Evolutionary conservation across 2,888 invertebrate genomes (phyloP).

Genomic region (Meteorus colon): DNA sequence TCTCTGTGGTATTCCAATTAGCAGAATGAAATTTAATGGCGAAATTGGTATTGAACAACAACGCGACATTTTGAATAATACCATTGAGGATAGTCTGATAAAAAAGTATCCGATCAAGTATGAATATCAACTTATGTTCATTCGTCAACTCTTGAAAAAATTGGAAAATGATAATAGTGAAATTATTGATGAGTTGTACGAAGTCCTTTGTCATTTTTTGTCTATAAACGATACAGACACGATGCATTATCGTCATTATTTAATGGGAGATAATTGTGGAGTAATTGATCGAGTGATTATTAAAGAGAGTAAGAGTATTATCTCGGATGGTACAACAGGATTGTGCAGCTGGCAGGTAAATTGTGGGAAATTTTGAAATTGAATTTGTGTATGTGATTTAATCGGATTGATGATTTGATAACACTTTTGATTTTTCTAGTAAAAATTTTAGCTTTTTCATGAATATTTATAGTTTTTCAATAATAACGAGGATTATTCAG

Average conservation of each 20-base stretch:
- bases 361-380: not conserved
- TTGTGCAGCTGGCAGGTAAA: constrained; percentile 85
- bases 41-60: constrained; percentile 71
- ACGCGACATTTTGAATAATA: constrained; percentile 76
- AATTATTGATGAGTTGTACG: constrained; percentile 81
- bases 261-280: constrained; percentile 69
- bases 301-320: constrained; percentile 82
- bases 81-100: constrained; percentile 76
- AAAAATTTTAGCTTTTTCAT: too few species aligned
- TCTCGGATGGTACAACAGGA: constrained; percentile 87
- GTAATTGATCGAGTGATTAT: constrained; percentile 75
- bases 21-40: constrained; percentile 54
- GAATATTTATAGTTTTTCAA: too few species aligned
- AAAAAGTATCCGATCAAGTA: constrained; percentile 78
- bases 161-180: constrained; percentile 76
- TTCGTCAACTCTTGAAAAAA: constrained; percentile 78
- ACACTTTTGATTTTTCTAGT: too few species aligned
- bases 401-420: too few species aligned
- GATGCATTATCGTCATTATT: constrained; percentile 80
- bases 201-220: constrained; percentile 76
- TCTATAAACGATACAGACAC: constrained; percentile 64
- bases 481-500: too few species aligned
- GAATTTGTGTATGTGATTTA: too few species aligned
- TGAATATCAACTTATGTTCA: constrained; percentile 79
- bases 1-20: constrained; percentile 62